Conservation (phyloP, 2,797 vertebrate species). For the Pagetopsis macropterus region DNA sequence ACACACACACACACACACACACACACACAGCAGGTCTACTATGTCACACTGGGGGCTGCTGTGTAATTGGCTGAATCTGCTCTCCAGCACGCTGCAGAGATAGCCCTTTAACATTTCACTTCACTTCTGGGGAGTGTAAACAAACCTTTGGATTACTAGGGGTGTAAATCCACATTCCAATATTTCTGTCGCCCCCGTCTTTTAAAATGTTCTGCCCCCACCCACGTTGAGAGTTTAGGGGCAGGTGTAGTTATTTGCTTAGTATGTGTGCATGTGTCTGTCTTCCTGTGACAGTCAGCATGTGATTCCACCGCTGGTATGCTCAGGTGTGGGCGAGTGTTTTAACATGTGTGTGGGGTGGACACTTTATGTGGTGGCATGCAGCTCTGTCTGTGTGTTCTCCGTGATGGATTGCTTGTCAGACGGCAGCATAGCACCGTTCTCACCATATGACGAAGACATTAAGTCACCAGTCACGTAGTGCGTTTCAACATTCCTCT, state of each 20-base stretch:
- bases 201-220: background rate
- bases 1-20: constrained; percentile 11
- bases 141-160: constrained; percentile 72
- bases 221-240: constrained; percentile 42
- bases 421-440: constrained; percentile 63
- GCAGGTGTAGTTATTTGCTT: constrained; percentile 25
- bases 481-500: constrained; percentile 70
- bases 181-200: constrained; percentile 47
- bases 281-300: constrained; percentile 32
- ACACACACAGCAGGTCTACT: constrained; percentile 66
- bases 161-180: constrained; percentile 67
- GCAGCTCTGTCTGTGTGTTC: constrained; percentile 76
- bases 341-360: constrained; percentile 47
- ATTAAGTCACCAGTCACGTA: constrained; percentile 83
- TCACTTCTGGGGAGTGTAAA: constrained; percentile 77
- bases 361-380: constrained; percentile 58
- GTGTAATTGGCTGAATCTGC: constrained; percentile 80
- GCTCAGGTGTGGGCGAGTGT: constrained; percentile 19
- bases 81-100: constrained; percentile 71
- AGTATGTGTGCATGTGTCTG: constrained; percentile 36
- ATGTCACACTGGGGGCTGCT: constrained; percentile 75
- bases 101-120: constrained; percentile 78
- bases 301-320: constrained; percentile 24
- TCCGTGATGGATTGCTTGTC: constrained; percentile 84
- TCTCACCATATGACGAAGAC: constrained; percentile 76